Percentiles rank a stretch among this genome's conserved stretches.
Evolutionary conservation across 2,888 invertebrate species (phyloP).

Genomic region (Luperina testacea): DNA sequence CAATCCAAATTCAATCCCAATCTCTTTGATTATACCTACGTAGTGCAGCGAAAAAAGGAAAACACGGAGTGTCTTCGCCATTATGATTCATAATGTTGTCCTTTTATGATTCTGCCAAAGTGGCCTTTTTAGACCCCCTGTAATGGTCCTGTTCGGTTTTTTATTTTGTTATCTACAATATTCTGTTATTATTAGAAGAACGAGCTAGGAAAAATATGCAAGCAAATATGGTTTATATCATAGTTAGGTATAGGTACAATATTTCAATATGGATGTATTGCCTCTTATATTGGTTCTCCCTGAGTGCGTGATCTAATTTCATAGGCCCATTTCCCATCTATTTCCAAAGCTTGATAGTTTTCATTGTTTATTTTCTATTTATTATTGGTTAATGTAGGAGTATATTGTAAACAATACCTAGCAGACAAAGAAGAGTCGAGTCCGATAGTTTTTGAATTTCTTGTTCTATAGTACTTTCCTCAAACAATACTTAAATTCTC

Average conservation of each 20-base stretch:
- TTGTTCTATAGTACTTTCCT: background rate
- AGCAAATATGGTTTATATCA: background rate
- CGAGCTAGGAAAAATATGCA: background rate
- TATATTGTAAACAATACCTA: background rate
- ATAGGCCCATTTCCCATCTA: background rate
- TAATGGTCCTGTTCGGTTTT: no score
- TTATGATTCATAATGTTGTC: no score
- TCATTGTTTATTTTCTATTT: conserved; percentile 1
- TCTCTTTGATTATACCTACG: no score
- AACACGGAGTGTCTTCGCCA: no score
- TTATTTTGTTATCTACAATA: no score
- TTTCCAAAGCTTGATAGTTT: conserved; percentile 3
- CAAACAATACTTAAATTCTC: background rate
- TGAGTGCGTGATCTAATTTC: conserved; percentile 22
- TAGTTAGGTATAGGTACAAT: background rate
- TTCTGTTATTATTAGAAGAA: background rate
- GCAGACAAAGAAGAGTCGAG: background rate
- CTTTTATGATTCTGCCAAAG: no score
- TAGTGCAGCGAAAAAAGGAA: no score
- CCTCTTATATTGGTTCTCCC: background rate
- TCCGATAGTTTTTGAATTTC: background rate
- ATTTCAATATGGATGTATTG: conserved; percentile 1
- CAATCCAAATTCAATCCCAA: no score
- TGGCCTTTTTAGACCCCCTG: no score
- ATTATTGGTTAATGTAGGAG: background rate